Evolutionary conservation across 2,113 vertebrate species (phyloP), one percentile per base, ranked within the genome.

Genomic region (Rhombomys opimus): DNA sequence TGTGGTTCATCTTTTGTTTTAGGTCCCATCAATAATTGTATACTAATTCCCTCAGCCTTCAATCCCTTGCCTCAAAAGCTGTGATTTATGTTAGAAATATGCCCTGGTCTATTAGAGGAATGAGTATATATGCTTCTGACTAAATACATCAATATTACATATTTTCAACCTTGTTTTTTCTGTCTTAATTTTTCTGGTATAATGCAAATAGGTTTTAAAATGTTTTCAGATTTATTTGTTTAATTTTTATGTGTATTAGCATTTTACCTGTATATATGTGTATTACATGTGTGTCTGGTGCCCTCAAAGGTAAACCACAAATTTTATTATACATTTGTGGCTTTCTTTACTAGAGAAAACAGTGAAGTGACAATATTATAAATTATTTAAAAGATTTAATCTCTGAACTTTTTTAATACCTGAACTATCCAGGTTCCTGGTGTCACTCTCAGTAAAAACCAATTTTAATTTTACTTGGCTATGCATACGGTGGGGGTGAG

Each of bases 291-390:
- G 5, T 57, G 78, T 57, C 52, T 57, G 52, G 32, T 12, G 9
- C 77, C 32, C 77, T 35, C 52, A 22, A 30, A 81, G 52, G 52
- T 82, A 1, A 54, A 27, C 35, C 23, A 46, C 14, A 95, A 85
- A 57, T 75, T 90, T 90, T 90, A 85, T 50, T 50, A 93, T 63
- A 82, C 3, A 76, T 22, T 32, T 38, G 65, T 67, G 94, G 35
- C 81, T 94, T 68, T 46, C 59, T 88, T 95, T 95, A 89, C 96
- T 89, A 82, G 76, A 94, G 86, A 96, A 27, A 70, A 15, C 76
- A 67, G n/a, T 23, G 80, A 82, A 38, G 54, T 70, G 87, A 92
- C 91, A 96, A 25, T 68, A 92, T 76, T 81, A 77, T 2, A 27
- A 93, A 54, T 89, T 61, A 84, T 89, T 72, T 77, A 90, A 93